Evolutionary conservation across 1,140 invertebrate genomes (phyloP).

Genomic region (Drosophila subobscura): DNA sequence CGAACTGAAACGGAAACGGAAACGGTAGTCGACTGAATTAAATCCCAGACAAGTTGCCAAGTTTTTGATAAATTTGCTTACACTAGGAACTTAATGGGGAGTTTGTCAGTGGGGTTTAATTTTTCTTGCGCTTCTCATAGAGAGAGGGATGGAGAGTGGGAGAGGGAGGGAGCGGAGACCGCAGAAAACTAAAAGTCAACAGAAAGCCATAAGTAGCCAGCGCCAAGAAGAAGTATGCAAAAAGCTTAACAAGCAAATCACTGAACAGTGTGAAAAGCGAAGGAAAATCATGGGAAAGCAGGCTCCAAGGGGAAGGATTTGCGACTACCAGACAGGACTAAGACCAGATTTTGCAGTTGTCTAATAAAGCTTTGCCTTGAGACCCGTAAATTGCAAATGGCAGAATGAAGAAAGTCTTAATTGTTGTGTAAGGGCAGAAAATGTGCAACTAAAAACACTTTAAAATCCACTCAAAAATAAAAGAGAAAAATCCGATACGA

Average conservation of each 20-base stretch:
- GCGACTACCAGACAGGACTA: slow-evolving; percentile 12
- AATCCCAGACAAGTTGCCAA: slow-evolving; percentile 54
- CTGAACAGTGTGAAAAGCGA: slow-evolving; percentile 67
- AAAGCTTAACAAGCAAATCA: slow-evolving; percentile 74
- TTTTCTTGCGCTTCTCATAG: slow-evolving; percentile 8
- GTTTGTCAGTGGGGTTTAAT: slow-evolving; percentile 43
- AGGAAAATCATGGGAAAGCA: slow-evolving; percentile 37
- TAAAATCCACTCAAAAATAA: no score
- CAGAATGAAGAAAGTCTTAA: slow-evolving; percentile 34
- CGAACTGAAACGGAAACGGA: no score
- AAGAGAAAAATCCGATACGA: slow-evolving; percentile 2
- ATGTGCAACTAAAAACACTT: no score
- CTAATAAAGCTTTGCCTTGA: slow-evolving; percentile 47
- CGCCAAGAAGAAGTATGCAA: slow-evolving; percentile 63
- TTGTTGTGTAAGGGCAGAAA: slow-evolving; percentile 15
- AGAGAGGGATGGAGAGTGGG: no score
- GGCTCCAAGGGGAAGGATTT: slow-evolving; percentile 37
- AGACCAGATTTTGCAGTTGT: slow-evolving; percentile 51
- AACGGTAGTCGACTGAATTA: slow-evolving; percentile 25
- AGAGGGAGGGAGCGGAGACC: slow-evolving; percentile 24
- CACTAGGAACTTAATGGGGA: slow-evolving; percentile 72
- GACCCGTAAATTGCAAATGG: slow-evolving; percentile 43
- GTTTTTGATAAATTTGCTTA: slow-evolving; percentile 77
- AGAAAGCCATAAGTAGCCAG: slow-evolving; percentile 67
- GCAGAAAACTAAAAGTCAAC: slow-evolving; percentile 67